Evolutionary conservation across 2,888 invertebrate species (phyloP).

Genomic region (Cynaeus angustus): DNA sequence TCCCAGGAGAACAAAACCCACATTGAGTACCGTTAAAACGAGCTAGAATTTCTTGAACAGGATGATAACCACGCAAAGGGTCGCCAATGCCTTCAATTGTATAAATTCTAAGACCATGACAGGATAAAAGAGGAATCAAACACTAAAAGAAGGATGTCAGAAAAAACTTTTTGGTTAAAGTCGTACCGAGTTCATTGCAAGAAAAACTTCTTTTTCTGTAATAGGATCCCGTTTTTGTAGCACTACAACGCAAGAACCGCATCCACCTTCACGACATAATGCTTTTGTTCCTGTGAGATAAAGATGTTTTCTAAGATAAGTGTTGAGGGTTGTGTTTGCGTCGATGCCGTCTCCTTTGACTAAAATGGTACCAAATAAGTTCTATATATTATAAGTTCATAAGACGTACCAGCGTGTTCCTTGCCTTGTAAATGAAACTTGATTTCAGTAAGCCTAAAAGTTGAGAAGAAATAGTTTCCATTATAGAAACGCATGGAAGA

Average conservation of each 20-base stretch:
- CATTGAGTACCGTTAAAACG: slow-evolving; percentile 80
- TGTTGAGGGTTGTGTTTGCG: slow-evolving; percentile 77
- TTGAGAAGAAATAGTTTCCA: too few relatives aligned
- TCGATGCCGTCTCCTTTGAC: slow-evolving; percentile 67
- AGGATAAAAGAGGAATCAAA: slow-evolving; percentile 73
- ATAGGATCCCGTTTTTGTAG: slow-evolving; percentile 71
- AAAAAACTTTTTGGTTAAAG: too few relatives aligned
- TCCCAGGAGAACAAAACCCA: slow-evolving; percentile 83
- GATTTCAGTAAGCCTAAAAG: neutral
- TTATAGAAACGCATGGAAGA: too few relatives aligned
- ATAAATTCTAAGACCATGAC: slow-evolving; percentile 78
- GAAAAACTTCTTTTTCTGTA: slow-evolving; percentile 72
- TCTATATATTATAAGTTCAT: neutral
- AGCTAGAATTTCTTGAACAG: slow-evolving; percentile 76
- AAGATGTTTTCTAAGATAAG: slow-evolving; percentile 77
- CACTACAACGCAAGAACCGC: slow-evolving; percentile 79
- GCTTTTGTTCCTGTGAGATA: slow-evolving; percentile 76
- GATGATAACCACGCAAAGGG: slow-evolving; percentile 76
- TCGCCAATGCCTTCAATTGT: slow-evolving; percentile 84
- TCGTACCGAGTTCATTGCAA: slow-evolving; percentile 80
- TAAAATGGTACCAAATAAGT: slow-evolving; percentile 51
- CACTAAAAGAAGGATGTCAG: slow-evolving; percentile 69
- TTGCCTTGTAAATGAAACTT: neutral
- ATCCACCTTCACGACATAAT: slow-evolving; percentile 78
- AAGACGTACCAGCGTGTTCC: neutral